These are phyloP conservation scores for Chouioia cunea DNA, from an alignment of 2,888 invertebrate genomes.

Conservation along the genomic window DNA sequence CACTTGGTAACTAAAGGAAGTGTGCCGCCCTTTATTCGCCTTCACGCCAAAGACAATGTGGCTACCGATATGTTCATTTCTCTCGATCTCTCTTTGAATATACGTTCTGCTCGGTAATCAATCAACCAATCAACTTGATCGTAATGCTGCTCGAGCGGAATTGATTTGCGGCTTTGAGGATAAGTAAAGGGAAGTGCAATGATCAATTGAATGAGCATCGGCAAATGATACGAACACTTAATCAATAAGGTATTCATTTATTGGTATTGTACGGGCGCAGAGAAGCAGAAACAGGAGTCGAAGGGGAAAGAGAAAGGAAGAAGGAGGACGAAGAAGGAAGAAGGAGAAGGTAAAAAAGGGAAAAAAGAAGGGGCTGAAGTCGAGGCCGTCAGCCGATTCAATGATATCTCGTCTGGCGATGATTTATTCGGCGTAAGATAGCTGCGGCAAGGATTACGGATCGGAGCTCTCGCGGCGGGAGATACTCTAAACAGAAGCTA, in stretches of 20 bases:
- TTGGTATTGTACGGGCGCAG: too few species aligned
- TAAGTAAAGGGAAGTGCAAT: too few species aligned
- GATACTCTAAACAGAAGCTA: constrained; percentile 61
- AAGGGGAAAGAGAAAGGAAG: constrained; percentile 14
- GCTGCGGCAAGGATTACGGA: constrained; percentile 54
- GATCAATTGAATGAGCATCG: too few species aligned
- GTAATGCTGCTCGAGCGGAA: too few species aligned
- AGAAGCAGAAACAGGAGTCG: too few species aligned
- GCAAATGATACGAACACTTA: too few species aligned
- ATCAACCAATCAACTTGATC: too few species aligned
- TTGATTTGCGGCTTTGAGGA: too few species aligned
- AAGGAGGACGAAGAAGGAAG: background rate
- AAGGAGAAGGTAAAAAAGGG: background rate
- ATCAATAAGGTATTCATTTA: too few species aligned
- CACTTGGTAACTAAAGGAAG: constrained; percentile 52
- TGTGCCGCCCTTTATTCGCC: constrained; percentile 58
- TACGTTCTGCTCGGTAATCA: too few species aligned
- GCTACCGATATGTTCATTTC: too few species aligned
- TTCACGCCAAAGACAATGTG: constrained; percentile 64
- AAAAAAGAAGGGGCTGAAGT: constrained; percentile 23
- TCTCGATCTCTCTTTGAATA: too few species aligned
- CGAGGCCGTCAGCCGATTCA: constrained; percentile 62
- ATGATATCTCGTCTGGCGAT: constrained; percentile 66
- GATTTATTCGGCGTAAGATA: constrained; percentile 68
- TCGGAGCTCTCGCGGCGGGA: constrained; percentile 17